phyloP scores from a whole-genome alignment of 2,888 invertebrate genomes.

The Xestoiulus laeticollis region DNA sequence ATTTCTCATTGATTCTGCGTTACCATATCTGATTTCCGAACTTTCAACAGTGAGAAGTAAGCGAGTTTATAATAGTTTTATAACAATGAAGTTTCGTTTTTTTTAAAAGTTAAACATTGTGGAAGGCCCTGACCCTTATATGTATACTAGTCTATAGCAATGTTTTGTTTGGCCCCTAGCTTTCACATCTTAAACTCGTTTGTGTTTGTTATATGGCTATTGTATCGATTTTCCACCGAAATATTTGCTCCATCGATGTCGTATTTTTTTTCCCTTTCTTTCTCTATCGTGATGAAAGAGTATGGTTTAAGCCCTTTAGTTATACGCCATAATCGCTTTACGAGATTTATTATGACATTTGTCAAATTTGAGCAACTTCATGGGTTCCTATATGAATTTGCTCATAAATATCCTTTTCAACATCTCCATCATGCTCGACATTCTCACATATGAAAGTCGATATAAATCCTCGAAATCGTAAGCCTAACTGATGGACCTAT shows the following conservation, averaged over 20 bases:
- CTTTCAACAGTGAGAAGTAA: neutral
- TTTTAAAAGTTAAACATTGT: neutral
- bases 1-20: neutral
- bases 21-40: constrained; percentile 28
- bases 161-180: constrained; percentile 15
- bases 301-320: constrained; percentile 34
- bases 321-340: constrained; percentile 33
- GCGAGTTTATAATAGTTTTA: neutral
- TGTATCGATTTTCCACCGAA: neutral
- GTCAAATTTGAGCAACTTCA: constrained; percentile 37
- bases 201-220: constrained; percentile 15
- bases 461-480: constrained; percentile 3
- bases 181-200: constrained; percentile 28
- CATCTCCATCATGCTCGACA: constrained; percentile 33
- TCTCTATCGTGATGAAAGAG: neutral
- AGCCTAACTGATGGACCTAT: neutral
- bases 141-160: neutral
- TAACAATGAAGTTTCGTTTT: neutral
- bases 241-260: constrained; percentile 14
- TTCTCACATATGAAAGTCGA: constrained; percentile 28
- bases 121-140: neutral
- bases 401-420: constrained; percentile 33
- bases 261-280: neutral
- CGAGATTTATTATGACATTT: constrained; percentile 37
- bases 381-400: constrained; percentile 29